Evolutionary conservation across 2,797 vertebrate genomes (phyloP), one percentile per base, ranked within the genome.

Genomic region (Chanos chanos): DNA sequence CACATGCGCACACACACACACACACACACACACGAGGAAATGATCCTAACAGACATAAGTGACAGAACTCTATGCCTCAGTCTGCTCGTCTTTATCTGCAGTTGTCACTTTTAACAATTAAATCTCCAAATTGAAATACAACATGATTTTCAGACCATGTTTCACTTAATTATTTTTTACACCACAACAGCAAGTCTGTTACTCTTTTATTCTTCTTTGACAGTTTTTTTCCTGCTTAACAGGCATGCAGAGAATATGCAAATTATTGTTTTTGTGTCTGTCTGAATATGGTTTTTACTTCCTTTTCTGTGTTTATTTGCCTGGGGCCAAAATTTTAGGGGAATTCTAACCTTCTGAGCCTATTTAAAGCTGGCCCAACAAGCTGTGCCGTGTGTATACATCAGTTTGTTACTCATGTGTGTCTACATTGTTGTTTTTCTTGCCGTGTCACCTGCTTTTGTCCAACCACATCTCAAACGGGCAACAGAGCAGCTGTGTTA

Each of bases 241-340:
- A 75, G 50, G 61, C 63, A 44, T 58, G 61, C 28, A 18, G 48
- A 12, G 31, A 72, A 67, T 53, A 83, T 82, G 77, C 74, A 82
- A 84, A 87, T 79, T n/a, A 51, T 64, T 47, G 30, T 62, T 64
- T 73, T 68, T 69, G 30, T 64, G 45, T 75, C 60, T 52, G 33
- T 76, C 62, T 74, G 61, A 70, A 64, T 74, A 70, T 66, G 68
- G 57, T 71, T 68, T 75, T 52, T 64, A 81, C 81, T 84, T 84
- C 75, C 80, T 81, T 80, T 77, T 70, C 67, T 78, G 68, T 79
- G 75, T 83, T 80, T 76, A 80, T 73, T 63, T 72, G 66, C 63
- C 68, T 61, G 55, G 51, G 61, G 75, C 70, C 57, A 70, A 64
- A 75, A 70, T 73, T 79, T 81, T 81, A 80, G 85, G 82, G 86